A percentile compares a stretch with the other conserved stretches of the same genome.
Conservation (phyloP, 2,888 invertebrate species). For the Gerris lacustris region DNA sequence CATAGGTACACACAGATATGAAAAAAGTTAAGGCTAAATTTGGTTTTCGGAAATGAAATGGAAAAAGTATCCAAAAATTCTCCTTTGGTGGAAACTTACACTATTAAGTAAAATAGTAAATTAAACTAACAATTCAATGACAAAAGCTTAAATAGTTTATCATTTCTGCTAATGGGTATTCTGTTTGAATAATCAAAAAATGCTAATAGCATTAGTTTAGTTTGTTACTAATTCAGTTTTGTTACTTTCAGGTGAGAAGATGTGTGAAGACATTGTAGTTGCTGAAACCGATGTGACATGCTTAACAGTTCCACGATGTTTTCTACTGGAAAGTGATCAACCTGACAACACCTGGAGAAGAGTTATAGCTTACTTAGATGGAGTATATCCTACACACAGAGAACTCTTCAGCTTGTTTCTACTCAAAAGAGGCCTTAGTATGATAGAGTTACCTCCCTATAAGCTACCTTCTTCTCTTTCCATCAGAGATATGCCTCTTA, state of each 20-base stretch:
- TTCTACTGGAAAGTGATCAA: not conserved
- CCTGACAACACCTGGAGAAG: constrained; percentile 1
- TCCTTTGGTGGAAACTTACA: too few relatives aligned
- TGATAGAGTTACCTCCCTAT: not conserved
- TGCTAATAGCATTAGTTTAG: too few relatives aligned
- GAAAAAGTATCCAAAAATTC: too few relatives aligned
- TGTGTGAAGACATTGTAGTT: not conserved
- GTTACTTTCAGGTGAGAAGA: not conserved
- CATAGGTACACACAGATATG: too few relatives aligned
- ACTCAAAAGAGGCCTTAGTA: not conserved
- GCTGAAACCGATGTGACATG: constrained; percentile 6
- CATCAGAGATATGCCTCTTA: not conserved
- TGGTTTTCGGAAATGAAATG: too few relatives aligned
- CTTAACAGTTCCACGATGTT: not conserved
- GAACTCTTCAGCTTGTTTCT: not conserved
- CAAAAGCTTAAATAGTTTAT: too few relatives aligned
- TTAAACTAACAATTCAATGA: too few relatives aligned
- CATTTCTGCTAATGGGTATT: too few relatives aligned
- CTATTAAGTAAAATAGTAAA: too few relatives aligned
- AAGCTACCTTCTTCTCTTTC: not conserved
- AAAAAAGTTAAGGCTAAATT: too few relatives aligned
- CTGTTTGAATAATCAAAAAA: too few relatives aligned
- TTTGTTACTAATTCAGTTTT: too few relatives aligned
- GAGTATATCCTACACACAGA: not conserved
- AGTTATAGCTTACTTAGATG: not conserved